These are phyloP conservation scores for Stenoptilia bipunctidactyla DNA, from an alignment of 2,888 invertebrate species.

Conservation along the genomic window DNA sequence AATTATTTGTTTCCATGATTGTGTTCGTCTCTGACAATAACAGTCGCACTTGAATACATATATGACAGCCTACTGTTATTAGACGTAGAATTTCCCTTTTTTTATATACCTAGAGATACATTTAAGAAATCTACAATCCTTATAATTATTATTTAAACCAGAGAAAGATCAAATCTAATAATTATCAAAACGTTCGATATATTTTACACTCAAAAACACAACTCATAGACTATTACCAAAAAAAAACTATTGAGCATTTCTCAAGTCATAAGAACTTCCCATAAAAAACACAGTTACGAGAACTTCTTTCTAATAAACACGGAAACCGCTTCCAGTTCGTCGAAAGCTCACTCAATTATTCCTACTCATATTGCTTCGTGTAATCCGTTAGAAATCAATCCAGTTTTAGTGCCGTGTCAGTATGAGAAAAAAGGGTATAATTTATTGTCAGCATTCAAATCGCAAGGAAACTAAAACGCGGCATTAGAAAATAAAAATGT, in stretches of 20 bases:
- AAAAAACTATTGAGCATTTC: not conserved
- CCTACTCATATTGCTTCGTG: conserved; percentile 58
- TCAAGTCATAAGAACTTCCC: not conserved
- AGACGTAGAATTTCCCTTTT: conserved; percentile 5
- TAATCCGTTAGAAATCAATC: conserved; percentile 71
- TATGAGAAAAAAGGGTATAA: conserved; percentile 61
- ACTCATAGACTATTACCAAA: not conserved
- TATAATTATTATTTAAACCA: not conserved
- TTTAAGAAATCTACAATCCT: not conserved
- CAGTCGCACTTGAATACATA: no score
- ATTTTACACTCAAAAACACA: not conserved
- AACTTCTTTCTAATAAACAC: conserved; percentile 61
- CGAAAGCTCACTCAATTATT: conserved; percentile 59
- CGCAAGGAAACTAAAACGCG: conserved; percentile 58
- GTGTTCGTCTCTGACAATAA: no score
- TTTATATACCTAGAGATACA: not conserved
- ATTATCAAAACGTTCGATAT: no score
- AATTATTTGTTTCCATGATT: no score
- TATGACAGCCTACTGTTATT: conserved; percentile 30
- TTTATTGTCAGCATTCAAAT: conserved; percentile 66
- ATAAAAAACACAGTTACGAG: conserved; percentile 21
- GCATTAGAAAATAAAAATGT: conserved; percentile 66
- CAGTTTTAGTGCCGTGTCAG: conserved; percentile 68
- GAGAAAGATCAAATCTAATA: no score
- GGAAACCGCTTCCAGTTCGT: conserved; percentile 58